A percentile compares a stretch with the other conserved stretches of the same genome.
These are phyloP conservation scores for Heterohyrax brucei DNA, from an alignment of 2,797 vertebrate species.

Conservation along the genomic window DNA sequence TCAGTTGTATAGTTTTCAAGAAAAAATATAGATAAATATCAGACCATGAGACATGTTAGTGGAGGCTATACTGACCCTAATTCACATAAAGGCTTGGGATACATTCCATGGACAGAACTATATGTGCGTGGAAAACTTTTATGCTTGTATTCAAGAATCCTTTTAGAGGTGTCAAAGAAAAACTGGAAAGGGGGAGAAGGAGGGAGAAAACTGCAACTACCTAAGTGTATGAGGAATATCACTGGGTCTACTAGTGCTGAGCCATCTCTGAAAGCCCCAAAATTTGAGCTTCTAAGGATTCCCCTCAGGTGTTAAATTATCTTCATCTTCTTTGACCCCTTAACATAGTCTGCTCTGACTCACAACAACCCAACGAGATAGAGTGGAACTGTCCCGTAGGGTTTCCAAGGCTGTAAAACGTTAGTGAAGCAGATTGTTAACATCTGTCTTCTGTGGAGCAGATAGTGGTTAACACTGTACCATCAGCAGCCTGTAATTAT, in stretches of 20 bases:
- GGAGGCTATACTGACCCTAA: background rate
- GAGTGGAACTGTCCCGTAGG: no score
- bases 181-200: no score
- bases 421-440: no score
- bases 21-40: background rate
- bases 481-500: background rate
- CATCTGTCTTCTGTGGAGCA: no score
- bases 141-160: background rate
- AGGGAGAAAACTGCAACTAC: accelerated
- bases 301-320: background rate
- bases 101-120: background rate
- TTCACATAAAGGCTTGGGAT: background rate
- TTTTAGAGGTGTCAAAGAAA: background rate
- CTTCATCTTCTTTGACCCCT: background rate
- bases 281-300: background rate
- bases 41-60: background rate
- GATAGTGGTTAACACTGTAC: no score
- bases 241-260: background rate
- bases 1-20: background rate
- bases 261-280: background rate
- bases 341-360: no score
- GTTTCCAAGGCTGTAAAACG: no score
- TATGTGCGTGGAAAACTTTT: background rate
- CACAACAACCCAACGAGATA: no score
- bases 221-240: background rate